Percentiles rank a stretch among this genome's conserved stretches.
These are phyloP conservation scores for Carposina sasakii DNA, from an alignment of 1,140 invertebrate species.

Conservation along the genomic window DNA sequence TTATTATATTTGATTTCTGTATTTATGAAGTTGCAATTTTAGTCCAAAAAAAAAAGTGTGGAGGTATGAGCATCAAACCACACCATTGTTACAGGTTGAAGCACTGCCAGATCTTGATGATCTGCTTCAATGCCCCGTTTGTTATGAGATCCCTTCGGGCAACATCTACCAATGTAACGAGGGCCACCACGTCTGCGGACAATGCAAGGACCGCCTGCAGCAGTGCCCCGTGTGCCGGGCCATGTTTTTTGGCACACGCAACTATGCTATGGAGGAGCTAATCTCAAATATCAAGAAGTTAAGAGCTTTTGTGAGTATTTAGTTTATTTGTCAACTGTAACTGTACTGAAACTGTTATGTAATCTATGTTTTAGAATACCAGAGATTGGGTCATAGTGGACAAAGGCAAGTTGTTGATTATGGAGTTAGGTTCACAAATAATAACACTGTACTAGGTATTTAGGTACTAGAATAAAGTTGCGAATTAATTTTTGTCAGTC, in stretches of 20 bases:
- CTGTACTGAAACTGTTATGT: neutral
- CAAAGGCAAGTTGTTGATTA: too few relatives aligned
- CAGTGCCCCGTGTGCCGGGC: slow-evolving; percentile 64
- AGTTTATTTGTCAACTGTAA: slow-evolving; percentile 8
- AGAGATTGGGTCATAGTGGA: too few relatives aligned
- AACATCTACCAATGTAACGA: slow-evolving; percentile 69
- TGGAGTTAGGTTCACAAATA: too few relatives aligned
- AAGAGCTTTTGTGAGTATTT: slow-evolving; percentile 50
- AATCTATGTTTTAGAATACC: too few relatives aligned
- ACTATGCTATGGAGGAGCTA: slow-evolving; percentile 67
- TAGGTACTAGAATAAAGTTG: too few relatives aligned
- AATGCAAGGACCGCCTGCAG: slow-evolving; percentile 58
- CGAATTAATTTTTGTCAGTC: too few relatives aligned
- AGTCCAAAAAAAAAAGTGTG: too few relatives aligned
- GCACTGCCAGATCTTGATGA: slow-evolving; percentile 60
- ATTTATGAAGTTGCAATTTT: too few relatives aligned
- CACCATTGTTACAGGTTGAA: slow-evolving; percentile 53
- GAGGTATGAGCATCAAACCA: too few relatives aligned
- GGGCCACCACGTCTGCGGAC: slow-evolving; percentile 66
- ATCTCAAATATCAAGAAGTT: slow-evolving; percentile 64
- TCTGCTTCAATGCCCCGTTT: slow-evolving; percentile 67
- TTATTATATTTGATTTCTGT: too few relatives aligned
- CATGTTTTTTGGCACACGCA: slow-evolving; percentile 60
- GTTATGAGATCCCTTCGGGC: slow-evolving; percentile 61
- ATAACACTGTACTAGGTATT: too few relatives aligned